A percentile compares a stretch with the other conserved stretches of the same genome.
phyloP scores from a whole-genome alignment of 2,888 invertebrate genomes.

The Cerastoderma edule region DNA sequence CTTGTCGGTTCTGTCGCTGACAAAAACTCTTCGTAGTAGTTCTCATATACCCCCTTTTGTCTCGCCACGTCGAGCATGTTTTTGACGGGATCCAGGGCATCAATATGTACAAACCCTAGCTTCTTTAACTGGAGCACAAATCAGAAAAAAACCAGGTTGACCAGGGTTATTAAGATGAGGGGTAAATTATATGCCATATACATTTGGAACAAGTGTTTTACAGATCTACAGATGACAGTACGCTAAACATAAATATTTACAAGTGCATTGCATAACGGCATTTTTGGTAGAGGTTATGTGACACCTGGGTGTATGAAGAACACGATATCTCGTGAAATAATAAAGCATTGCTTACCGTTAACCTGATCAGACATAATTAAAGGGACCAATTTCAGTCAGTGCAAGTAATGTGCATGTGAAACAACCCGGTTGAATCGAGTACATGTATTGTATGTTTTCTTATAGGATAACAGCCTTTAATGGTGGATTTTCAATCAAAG shows the following conservation, averaged over 20 bases:
- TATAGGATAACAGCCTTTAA: too few relatives aligned
- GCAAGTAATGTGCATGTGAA: too few relatives aligned
- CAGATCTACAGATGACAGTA: too few relatives aligned
- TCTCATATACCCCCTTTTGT: constrained; percentile 52
- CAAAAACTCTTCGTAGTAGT: constrained; percentile 25
- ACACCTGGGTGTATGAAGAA: background rate
- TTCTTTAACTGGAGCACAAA: constrained; percentile 42
- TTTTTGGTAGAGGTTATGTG: background rate
- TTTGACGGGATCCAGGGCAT: constrained; percentile 60
- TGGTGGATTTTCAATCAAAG: too few relatives aligned
- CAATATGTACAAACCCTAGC: constrained; percentile 56
- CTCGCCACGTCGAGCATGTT: constrained; percentile 58
- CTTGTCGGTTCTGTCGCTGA: background rate
- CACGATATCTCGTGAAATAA: background rate
- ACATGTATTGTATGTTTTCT: too few relatives aligned
- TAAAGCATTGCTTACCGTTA: background rate
- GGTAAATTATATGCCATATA: background rate
- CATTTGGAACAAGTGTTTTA: background rate
- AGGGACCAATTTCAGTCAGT: too few relatives aligned
- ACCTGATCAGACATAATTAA: too few relatives aligned
- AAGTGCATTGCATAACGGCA: background rate
- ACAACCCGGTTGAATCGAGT: too few relatives aligned
- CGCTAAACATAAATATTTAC: background rate
- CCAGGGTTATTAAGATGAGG: background rate
- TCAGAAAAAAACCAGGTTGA: background rate